These are phyloP conservation scores for Spatula clypeata DNA, from an alignment of 2,797 vertebrate species.

Conservation along the genomic window DNA sequence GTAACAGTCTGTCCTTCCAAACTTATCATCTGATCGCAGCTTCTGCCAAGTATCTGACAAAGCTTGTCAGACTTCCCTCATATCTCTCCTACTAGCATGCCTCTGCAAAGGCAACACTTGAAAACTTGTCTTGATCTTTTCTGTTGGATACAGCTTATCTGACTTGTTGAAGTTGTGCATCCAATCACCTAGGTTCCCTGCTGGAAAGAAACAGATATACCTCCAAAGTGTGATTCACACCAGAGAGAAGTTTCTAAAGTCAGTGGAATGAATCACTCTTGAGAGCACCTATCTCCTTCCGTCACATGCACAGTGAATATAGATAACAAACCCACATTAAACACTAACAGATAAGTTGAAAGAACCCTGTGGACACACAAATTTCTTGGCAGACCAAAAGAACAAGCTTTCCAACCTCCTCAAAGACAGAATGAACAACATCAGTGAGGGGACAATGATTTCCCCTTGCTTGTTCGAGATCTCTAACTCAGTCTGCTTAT, in stretches of 20 bases:
- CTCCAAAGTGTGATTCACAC: background rate
- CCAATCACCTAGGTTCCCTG: background rate
- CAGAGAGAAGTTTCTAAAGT: background rate
- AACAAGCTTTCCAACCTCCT: background rate
- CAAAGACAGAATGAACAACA: accelerated
- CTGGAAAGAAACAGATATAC: background rate
- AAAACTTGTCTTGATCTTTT: background rate
- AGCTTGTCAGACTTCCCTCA: background rate
- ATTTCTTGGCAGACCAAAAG: background rate
- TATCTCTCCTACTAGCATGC: background rate
- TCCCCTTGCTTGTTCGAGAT: background rate
- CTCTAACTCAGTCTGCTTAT: background rate
- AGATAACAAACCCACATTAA: background rate
- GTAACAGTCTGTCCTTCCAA: conserved; percentile 45
- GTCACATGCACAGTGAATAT: background rate
- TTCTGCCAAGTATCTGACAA: conserved; percentile 55
- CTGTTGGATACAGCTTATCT: background rate
- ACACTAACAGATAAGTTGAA: background rate
- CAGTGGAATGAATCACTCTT: background rate
- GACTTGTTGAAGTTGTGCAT: background rate
- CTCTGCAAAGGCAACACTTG: background rate
- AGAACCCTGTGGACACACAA: background rate
- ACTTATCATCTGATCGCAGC: conserved; percentile 10
- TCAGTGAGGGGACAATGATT: background rate
- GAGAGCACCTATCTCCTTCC: background rate